phyloP scores from a whole-genome alignment of 2,888 invertebrate species.

The Philereme transversata region DNA sequence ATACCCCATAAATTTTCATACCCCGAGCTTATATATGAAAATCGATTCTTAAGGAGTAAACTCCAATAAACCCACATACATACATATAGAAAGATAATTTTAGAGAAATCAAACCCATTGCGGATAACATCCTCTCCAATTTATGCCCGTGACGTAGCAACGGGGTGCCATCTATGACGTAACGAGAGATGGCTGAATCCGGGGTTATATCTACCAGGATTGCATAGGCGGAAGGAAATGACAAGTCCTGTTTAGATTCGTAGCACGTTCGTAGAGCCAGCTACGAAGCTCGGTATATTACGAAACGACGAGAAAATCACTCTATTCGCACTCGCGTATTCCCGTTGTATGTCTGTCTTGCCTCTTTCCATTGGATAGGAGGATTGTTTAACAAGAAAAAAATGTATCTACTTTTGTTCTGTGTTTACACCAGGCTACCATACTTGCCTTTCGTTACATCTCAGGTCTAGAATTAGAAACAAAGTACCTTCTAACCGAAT shows the following conservation, averaged over 20 bases:
- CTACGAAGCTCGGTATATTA: slow-evolving; percentile 18
- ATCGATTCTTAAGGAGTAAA: too few species aligned
- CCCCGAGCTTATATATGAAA: too few species aligned
- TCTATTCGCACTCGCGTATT: neutral
- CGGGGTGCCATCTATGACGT: slow-evolving; percentile 50
- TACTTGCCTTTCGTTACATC: neutral
- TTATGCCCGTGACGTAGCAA: slow-evolving; percentile 19
- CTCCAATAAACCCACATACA: too few species aligned
- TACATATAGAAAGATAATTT: too few species aligned
- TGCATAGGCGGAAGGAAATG: slow-evolving; percentile 34
- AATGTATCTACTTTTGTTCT: too few species aligned
- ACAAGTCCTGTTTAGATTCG: slow-evolving; percentile 10
- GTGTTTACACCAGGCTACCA: neutral
- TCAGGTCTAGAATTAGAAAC: slow-evolving; percentile 7
- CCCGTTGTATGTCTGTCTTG: too few species aligned
- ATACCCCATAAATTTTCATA: too few species aligned
- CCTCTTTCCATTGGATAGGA: too few species aligned
- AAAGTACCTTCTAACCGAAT: neutral
- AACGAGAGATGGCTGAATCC: slow-evolving; percentile 51
- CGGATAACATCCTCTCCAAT: neutral
- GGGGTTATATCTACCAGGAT: slow-evolving; percentile 51
- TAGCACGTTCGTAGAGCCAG: slow-evolving; percentile 20
- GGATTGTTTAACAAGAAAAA: too few species aligned
- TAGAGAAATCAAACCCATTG: neutral
- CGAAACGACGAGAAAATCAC: neutral